Conservation (phyloP, 2,888 invertebrate genomes). For the Folsomia candida region DNA sequence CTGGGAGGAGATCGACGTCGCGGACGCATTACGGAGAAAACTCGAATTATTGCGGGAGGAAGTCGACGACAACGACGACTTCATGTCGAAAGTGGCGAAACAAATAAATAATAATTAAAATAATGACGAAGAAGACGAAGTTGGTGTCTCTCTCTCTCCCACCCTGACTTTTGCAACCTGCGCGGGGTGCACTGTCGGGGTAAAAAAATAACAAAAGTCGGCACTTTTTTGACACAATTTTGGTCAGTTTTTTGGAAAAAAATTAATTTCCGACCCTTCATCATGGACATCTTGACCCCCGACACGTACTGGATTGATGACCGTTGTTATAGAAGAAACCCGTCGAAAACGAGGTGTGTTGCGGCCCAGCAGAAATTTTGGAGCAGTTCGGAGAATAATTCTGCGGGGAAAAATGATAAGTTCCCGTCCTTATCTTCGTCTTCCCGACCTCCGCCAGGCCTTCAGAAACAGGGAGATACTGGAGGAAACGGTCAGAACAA, state of each 20-base stretch:
- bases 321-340: constrained; percentile 47
- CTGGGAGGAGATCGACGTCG: neutral
- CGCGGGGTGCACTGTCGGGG: neutral
- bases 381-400: neutral
- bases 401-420: neutral
- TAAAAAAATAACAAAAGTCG: neutral
- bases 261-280: neutral
- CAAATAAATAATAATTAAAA: neutral
- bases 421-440: too few relatives aligned
- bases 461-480: too few relatives aligned
- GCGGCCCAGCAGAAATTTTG: neutral
- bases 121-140: neutral
- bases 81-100: neutral
- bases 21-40: neutral
- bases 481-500: too few relatives aligned
- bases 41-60: neutral
- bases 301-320: constrained; percentile 44
- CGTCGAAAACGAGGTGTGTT: constrained; percentile 21
- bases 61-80: neutral
- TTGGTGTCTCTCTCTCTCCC: neutral
- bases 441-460: neutral
- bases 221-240: neutral
- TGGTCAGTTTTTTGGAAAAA: neutral
- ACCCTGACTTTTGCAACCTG: neutral
- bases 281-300: constrained; percentile 45